Percentiles rank a stretch among this genome's conserved stretches.
Conservation (phyloP, 2,888 invertebrate genomes). For the Sthenelais limicola region DNA sequence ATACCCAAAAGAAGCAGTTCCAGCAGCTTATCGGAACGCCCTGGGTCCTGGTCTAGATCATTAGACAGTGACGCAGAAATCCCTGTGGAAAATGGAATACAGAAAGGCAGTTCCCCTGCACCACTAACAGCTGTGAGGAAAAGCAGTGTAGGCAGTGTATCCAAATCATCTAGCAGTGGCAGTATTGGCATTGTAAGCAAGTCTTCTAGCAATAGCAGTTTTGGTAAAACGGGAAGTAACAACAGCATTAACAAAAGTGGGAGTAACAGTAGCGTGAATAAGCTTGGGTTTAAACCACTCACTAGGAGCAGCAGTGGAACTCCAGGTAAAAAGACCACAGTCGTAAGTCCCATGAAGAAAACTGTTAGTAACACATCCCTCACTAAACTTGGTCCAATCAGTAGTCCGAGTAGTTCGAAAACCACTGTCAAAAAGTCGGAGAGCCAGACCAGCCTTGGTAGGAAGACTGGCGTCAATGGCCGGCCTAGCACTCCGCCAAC, state of each 20-base stretch:
- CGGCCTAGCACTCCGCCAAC: constrained; percentile 22
- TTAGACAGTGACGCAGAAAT: constrained; percentile 15
- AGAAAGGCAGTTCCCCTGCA: constrained; percentile 22
- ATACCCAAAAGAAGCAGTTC: constrained; percentile 23
- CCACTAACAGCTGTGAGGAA: constrained; percentile 14
- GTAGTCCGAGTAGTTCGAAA: constrained; percentile 45
- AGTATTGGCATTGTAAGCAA: constrained; percentile 22
- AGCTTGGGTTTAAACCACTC: constrained; percentile 57
- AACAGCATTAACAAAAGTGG: constrained; percentile 49
- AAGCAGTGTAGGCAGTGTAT: constrained; percentile 28
- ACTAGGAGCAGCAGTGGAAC: constrained; percentile 40
- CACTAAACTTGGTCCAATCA: constrained; percentile 54
- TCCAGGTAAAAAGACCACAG: constrained; percentile 21
- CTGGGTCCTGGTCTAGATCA: constrained; percentile 24
- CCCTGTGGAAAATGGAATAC: constrained; percentile 28
- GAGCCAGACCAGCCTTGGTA: constrained; percentile 58
- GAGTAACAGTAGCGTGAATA: constrained; percentile 46
- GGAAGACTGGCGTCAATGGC: constrained; percentile 23
- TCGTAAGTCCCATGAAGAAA: constrained; percentile 48
- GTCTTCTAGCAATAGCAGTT: constrained; percentile 52
- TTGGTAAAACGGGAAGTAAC: constrained; percentile 51
- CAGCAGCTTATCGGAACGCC: constrained; percentile 13
- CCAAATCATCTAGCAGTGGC: constrained; percentile 32
- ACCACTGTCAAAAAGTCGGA: constrained; percentile 58
- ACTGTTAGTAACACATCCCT: constrained; percentile 57